Base-by-base conservation (phyloP, 2,888 invertebrate genomes). In the Danaus chrysippus region DNA sequence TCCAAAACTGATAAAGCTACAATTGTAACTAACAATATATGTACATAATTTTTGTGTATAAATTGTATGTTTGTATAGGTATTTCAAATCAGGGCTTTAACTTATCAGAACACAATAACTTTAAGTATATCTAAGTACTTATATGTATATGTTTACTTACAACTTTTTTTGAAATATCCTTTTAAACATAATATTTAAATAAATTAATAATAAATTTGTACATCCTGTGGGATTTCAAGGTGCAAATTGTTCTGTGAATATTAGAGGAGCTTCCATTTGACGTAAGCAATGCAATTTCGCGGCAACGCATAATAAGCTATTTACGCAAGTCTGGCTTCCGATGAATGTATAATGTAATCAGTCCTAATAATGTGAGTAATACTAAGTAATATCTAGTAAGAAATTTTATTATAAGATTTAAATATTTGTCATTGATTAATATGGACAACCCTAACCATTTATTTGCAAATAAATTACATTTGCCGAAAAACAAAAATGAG, bases 311-410 rank as follows among this genome's bases (percentile, higher is more conserved):
- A 65, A 68, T 68, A 62, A 66, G 58, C 58, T 62, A 63, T 67
- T 63, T 63, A 65, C 59, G 78, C 81, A 83, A 86, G 86, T 84
- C 82, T 80, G 76, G 74, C 76, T 81, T 76, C 78, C 81, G 80
- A 83, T 87, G 87, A 88, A 87, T 87, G 77, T 81, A 80, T 87
- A 87, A 87, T 87, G 86, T 82, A 87, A 87, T 88, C 82, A 85
- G 76, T 68, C 71, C 78, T 76, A 76, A 78, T 78, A 72, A 71
- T 69, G 70, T 68, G 66, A 64, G 64, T 69, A 56, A 57, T 63
- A 63, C 60, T 67, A 56, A 43, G 56, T 62, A 55, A 17, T 34
- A 1, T 23, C 23, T 34, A 34, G 23, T 34, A 34, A 34, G 23
- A 34, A 34, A 34, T 34, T 34, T 34, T 34, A 34, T 6, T 34